These are phyloP conservation scores for Seriola quinqueradiata DNA, from an alignment of 2,113 vertebrate genomes.

Conservation along the genomic window DNA sequence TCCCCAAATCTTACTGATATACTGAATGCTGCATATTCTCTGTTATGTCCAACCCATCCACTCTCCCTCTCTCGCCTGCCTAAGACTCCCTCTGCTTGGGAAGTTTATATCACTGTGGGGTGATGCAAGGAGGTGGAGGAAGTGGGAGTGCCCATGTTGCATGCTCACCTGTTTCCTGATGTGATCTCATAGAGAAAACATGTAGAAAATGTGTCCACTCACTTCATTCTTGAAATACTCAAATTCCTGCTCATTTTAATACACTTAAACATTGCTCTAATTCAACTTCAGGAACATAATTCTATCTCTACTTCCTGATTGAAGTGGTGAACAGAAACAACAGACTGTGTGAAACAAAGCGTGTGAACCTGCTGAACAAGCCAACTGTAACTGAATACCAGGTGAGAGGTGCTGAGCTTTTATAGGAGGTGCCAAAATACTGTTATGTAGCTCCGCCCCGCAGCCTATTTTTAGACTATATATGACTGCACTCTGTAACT, in stretches of 20 bases:
- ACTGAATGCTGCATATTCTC: too few relatives aligned
- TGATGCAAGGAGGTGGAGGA: neutral
- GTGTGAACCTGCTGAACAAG: neutral
- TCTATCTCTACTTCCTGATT: too few relatives aligned
- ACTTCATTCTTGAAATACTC: neutral
- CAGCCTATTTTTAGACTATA: conserved; percentile 19
- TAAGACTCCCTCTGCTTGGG: neutral
- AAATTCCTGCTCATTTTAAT: neutral
- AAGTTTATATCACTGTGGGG: conserved; percentile 21
- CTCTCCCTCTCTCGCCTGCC: neutral
- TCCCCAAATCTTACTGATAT: neutral
- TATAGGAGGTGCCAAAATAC: conserved; percentile 39
- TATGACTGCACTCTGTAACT: neutral
- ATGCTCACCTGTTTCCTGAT: neutral
- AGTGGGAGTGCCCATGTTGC: conserved; percentile 31
- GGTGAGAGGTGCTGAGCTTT: neutral
- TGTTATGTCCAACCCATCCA: too few relatives aligned
- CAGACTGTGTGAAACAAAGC: neutral
- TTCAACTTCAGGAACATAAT: too few relatives aligned
- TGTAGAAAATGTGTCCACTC: neutral
- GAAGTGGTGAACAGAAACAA: neutral
- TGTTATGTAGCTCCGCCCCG: neutral
- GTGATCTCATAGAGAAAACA: neutral
- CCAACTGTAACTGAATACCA: neutral
- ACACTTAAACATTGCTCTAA: too few relatives aligned